These are phyloP conservation scores for Elachura formosa DNA, from an alignment of 2,113 vertebrate genomes.

Conservation along the genomic window DNA sequence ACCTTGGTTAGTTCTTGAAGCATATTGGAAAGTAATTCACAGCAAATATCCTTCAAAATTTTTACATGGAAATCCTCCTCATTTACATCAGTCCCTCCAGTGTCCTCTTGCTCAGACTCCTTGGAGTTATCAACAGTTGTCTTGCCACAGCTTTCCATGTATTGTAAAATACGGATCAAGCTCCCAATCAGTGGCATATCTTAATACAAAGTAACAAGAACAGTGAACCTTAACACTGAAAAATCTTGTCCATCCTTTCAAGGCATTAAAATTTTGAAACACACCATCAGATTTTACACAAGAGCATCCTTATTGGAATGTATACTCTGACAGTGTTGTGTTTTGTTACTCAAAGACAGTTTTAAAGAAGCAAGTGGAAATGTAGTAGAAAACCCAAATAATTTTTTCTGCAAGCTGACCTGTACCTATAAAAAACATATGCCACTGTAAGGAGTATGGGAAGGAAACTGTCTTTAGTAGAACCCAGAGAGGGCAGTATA, in stretches of 20 bases:
- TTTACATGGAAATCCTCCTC: slow-evolving; percentile 81
- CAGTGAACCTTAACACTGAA: background rate
- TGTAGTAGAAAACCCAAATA: background rate
- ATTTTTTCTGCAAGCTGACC: background rate
- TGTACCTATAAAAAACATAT: background rate
- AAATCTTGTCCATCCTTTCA: background rate
- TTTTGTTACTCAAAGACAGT: background rate
- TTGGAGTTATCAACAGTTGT: slow-evolving; percentile 24
- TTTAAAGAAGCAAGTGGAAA: background rate
- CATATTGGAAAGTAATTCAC: slow-evolving; percentile 87
- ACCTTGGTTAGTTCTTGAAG: slow-evolving; percentile 78
- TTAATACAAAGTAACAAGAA: slow-evolving; percentile 35
- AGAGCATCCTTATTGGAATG: background rate
- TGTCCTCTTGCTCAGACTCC: slow-evolving; percentile 27
- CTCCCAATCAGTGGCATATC: slow-evolving; percentile 81
- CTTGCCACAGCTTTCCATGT: slow-evolving; percentile 73
- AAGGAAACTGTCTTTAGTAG: background rate
- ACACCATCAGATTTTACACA: background rate
- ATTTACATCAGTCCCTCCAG: background rate
- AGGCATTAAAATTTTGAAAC: background rate
- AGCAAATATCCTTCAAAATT: slow-evolving; percentile 83
- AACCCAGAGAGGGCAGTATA: background rate
- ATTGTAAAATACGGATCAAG: slow-evolving; percentile 82
- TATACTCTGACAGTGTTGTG: background rate
- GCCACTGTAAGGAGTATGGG: background rate